phyloP scores from a whole-genome alignment of 2,888 invertebrate genomes.

The Cryptus viduatorius region DNA sequence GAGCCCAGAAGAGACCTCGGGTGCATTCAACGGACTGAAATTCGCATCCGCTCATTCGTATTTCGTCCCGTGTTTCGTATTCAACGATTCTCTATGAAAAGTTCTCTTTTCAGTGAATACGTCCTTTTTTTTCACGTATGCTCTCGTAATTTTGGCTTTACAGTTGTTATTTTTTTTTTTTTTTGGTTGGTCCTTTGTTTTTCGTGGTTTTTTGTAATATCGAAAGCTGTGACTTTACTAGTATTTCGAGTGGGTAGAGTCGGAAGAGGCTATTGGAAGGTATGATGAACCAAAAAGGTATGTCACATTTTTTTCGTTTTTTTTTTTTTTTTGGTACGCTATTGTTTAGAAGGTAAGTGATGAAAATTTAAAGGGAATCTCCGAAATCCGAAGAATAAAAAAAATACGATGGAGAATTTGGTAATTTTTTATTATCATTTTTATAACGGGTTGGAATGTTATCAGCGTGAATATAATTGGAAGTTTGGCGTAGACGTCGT shows the following conservation, averaged over 20 bases:
- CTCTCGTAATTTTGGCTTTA: neutral
- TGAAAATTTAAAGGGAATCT: neutral
- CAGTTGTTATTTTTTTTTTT: neutral
- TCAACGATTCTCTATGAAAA: neutral
- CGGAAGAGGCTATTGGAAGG: neutral
- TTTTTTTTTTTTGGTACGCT: neutral
- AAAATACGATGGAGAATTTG: too few relatives aligned
- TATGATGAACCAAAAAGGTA: neutral
- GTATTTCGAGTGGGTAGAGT: neutral
- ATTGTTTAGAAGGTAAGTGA: neutral
- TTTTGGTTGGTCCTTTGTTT: neutral
- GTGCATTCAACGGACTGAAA: constrained; percentile 37
- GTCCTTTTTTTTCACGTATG: neutral
- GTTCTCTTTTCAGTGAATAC: neutral
- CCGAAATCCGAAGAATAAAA: too few relatives aligned
- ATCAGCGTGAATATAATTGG: too few relatives aligned
- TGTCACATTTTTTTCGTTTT: neutral
- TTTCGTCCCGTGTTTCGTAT: neutral
- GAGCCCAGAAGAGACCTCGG: neutral
- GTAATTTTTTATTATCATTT: too few relatives aligned
- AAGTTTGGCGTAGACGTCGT: too few relatives aligned
- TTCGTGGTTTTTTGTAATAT: neutral
- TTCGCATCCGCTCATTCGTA: constrained; percentile 21
- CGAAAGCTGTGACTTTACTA: neutral
- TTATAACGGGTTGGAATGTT: too few relatives aligned